These are phyloP conservation scores for Sphaeridia pumilis DNA, from an alignment of 2,888 invertebrate genomes.

Conservation along the genomic window DNA sequence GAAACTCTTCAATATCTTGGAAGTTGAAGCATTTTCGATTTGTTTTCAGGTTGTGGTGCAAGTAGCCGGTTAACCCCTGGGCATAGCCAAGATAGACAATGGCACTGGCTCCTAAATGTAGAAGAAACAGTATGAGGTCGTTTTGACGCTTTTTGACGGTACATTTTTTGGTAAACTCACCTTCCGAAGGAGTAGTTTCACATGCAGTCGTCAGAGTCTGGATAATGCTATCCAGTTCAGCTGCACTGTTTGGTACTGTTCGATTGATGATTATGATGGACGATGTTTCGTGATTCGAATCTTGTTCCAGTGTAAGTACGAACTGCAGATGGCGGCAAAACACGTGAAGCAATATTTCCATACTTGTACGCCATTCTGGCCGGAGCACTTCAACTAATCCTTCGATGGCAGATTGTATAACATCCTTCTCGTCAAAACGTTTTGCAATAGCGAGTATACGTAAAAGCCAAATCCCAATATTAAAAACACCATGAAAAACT, in stretches of 20 bases:
- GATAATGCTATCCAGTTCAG: neutral
- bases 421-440: neutral
- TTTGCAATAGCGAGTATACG: neutral
- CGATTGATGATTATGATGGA: neutral
- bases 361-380: neutral
- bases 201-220: neutral
- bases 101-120: neutral
- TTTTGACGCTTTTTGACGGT: neutral
- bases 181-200: neutral
- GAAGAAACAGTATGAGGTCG: neutral
- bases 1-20: neutral
- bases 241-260: neutral
- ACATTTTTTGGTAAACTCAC: neutral
- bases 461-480: neutral
- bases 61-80: conserved; percentile 1
- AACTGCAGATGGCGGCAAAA: neutral
- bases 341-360: neutral
- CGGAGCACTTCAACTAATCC: neutral
- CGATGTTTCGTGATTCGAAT: neutral
- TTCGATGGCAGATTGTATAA: neutral
- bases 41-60: neutral
- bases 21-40: neutral
- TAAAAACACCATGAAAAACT: neutral
- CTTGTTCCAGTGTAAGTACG: neutral
- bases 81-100: neutral